Evolutionary conservation across 2,113 vertebrate species (phyloP).

Genomic region (Chaetops frenatus): DNA sequence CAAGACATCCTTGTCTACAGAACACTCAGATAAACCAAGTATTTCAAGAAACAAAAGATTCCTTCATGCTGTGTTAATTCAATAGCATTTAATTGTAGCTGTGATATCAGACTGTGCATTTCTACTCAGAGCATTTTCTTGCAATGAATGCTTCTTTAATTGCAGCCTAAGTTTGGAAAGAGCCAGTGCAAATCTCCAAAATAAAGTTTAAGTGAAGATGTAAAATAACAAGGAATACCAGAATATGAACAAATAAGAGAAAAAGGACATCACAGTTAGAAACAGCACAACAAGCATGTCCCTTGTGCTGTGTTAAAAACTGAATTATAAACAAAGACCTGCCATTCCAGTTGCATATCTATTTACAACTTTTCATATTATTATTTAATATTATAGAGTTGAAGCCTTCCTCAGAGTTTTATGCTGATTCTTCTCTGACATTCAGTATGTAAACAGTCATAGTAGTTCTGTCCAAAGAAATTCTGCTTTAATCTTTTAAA

Average conservation of each 20-base stretch:
- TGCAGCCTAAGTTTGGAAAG: background rate
- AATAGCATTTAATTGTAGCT: background rate
- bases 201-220: background rate
- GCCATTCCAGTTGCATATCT: background rate
- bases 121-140: background rate
- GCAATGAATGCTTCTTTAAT: background rate
- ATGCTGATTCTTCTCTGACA: background rate
- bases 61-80: background rate
- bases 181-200: background rate
- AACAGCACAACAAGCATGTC: background rate
- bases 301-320: background rate
- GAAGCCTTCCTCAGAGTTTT: background rate
- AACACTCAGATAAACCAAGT: background rate
- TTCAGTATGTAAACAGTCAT: background rate
- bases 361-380: background rate
- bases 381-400: background rate
- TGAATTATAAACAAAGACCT: background rate
- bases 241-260: background rate
- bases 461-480: background rate
- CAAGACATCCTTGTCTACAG: background rate
- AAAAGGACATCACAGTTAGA: background rate
- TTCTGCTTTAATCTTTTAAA: background rate
- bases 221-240: background rate
- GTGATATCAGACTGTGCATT: background rate
- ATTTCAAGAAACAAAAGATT: background rate